Evolutionary conservation across 2,797 vertebrate species (phyloP).

Genomic region (Pseudomugil gertrudae): DNA sequence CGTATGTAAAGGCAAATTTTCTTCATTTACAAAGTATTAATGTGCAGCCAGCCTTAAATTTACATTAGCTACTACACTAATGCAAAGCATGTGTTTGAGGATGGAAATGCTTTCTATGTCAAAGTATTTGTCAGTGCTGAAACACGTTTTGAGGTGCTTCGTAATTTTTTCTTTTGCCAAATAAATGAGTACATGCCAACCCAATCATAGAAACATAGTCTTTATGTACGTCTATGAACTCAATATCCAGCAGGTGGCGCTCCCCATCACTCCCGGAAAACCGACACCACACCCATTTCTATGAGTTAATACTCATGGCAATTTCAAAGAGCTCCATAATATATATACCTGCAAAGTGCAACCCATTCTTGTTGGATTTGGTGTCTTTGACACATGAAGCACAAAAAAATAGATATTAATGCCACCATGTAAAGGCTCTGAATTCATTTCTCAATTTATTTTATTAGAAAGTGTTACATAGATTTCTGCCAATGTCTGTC

Average conservation of each 20-base stretch:
- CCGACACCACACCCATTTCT: background rate
- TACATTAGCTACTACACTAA: background rate
- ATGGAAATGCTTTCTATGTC: background rate
- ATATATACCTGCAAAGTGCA: background rate
- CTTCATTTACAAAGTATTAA: background rate
- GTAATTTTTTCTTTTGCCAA: too few relatives aligned
- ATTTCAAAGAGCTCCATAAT: background rate
- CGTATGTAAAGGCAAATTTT: background rate
- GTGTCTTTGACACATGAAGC: background rate
- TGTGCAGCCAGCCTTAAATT: background rate
- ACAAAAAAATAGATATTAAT: background rate
- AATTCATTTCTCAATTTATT: slow-evolving; percentile 63
- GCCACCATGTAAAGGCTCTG: slow-evolving; percentile 25
- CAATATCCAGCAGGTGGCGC: background rate
- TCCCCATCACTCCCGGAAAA: background rate
- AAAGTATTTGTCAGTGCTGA: background rate
- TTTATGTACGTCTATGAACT: background rate
- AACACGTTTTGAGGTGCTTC: background rate
- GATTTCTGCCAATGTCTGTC: slow-evolving; percentile 64
- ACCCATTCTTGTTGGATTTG: background rate
- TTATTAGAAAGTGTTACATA: slow-evolving; percentile 78
- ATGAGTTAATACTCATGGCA: too few relatives aligned
- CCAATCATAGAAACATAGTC: too few relatives aligned
- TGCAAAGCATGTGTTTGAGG: background rate
- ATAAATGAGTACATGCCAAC: too few relatives aligned